Evolutionary conservation across 2,113 vertebrate genomes (phyloP).

Genomic region (Clupea harengus): DNA sequence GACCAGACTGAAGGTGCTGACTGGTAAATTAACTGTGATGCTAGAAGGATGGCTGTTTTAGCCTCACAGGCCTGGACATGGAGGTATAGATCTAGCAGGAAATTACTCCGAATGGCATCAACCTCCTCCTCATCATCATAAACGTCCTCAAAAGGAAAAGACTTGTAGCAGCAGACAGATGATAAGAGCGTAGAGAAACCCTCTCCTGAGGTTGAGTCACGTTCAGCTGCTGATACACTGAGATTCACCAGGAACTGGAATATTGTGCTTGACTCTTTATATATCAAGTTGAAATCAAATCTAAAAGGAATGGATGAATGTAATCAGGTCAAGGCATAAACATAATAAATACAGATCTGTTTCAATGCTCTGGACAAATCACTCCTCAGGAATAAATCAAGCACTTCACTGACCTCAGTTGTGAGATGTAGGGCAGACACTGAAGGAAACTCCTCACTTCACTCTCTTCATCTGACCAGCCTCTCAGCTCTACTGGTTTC

Average conservation of each 20-base stretch:
- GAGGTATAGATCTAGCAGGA: slow-evolving; percentile 37
- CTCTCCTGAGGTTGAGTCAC: too few relatives aligned
- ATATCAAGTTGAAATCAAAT: too few relatives aligned
- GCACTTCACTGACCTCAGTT: slow-evolving; percentile 24
- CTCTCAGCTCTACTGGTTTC: slow-evolving; percentile 36
- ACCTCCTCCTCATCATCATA: too few relatives aligned
- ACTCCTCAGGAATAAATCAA: neutral
- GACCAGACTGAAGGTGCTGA: slow-evolving; percentile 24
- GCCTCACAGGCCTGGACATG: slow-evolving; percentile 36
- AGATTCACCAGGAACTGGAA: neutral
- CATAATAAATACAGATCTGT: too few relatives aligned
- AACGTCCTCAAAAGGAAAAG: slow-evolving; percentile 28
- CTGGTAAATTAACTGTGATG: slow-evolving; percentile 16
- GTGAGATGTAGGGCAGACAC: slow-evolving; percentile 43
- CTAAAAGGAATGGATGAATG: too few relatives aligned
- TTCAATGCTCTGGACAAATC: too few relatives aligned
- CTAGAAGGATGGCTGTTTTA: slow-evolving; percentile 36
- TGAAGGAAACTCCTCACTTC: slow-evolving; percentile 38
- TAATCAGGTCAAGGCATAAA: too few relatives aligned
- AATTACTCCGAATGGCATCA: too few relatives aligned
- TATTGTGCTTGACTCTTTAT: too few relatives aligned
- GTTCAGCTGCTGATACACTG: neutral
- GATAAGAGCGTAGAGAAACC: neutral
- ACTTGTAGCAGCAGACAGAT: slow-evolving; percentile 40
- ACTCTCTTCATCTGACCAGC: slow-evolving; percentile 39